phyloP scores from a whole-genome alignment of 2,888 invertebrate genomes.

The Thereva nobilitata region DNA sequence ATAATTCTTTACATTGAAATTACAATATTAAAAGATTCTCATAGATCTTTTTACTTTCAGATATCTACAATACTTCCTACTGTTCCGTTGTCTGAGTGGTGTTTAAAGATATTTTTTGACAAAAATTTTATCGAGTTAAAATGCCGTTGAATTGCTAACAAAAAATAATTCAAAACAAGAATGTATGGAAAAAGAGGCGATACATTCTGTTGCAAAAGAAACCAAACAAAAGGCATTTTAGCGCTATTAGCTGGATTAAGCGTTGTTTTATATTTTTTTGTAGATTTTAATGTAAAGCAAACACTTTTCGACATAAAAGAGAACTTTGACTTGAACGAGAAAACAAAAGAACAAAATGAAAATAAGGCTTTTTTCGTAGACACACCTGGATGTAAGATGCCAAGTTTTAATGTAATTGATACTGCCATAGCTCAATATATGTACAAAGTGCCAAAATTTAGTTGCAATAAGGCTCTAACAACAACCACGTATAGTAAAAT shows the following conservation, averaged over 20 bases:
- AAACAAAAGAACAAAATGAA: conserved; percentile 48
- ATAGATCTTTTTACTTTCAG: too few species aligned
- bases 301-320: conserved; percentile 51
- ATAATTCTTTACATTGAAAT: too few species aligned
- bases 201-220: not conserved
- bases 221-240: not conserved
- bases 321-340: conserved; percentile 51
- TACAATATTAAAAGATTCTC: too few species aligned
- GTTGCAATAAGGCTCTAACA: conserved; percentile 49
- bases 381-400: conserved; percentile 57
- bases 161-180: too few species aligned
- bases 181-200: too few species aligned
- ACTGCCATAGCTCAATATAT: conserved; percentile 53
- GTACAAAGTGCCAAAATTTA: conserved; percentile 48
- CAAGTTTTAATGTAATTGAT: conserved; percentile 53
- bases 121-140: too few species aligned
- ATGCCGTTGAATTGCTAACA: too few species aligned
- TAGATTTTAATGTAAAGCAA: conserved; percentile 55
- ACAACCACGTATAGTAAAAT: conserved; percentile 48
- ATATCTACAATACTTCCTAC: too few species aligned
- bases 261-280: conserved; percentile 54
- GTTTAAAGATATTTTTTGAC: too few species aligned
- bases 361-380: conserved; percentile 55
- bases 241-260: conserved; percentile 35
- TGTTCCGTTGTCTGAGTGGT: too few species aligned